These are phyloP conservation scores for Paramuricea clavata DNA, from an alignment of 92 coral and sea anemone genomes.

Conservation along the genomic window DNA sequence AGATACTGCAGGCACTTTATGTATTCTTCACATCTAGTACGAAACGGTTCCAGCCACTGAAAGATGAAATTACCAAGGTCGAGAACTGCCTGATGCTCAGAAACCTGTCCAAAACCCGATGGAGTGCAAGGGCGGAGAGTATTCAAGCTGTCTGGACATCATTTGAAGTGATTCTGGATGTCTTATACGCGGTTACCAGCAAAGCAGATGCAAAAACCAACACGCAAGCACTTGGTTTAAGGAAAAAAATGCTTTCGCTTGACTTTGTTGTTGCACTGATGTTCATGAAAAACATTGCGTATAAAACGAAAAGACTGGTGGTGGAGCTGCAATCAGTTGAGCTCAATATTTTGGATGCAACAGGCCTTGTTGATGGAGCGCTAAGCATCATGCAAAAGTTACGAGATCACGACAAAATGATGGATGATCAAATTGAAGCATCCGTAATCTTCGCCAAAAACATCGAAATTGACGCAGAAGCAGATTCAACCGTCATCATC, in stretches of 20 bases:
- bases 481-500: slow-evolving; percentile 31
- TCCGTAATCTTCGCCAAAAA: slow-evolving; percentile 37
- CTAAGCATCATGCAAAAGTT: slow-evolving; percentile 24
- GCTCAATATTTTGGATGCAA: slow-evolving; percentile 8
- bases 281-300: slow-evolving; percentile 45
- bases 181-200: neutral
- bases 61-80: neutral
- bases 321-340: slow-evolving; percentile 13
- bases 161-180: neutral
- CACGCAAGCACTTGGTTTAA: slow-evolving; percentile 29
- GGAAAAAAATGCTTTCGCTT: slow-evolving; percentile 35
- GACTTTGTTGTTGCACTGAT: slow-evolving; percentile 32
- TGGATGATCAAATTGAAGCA: slow-evolving; percentile 35
- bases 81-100: slow-evolving; percentile 31
- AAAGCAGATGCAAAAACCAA: slow-evolving; percentile 10
- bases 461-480: slow-evolving; percentile 20
- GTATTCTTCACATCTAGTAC: slow-evolving; percentile 40
- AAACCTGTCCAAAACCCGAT: slow-evolving; percentile 13
- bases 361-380: slow-evolving; percentile 15
- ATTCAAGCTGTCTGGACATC: slow-evolving; percentile 29
- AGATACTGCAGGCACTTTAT: slow-evolving; percentile 44
- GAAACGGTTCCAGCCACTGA: slow-evolving; percentile 37
- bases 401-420: slow-evolving; percentile 33
- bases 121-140: slow-evolving; percentile 46
- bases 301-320: slow-evolving; percentile 18